These are phyloP conservation scores for Meteorus cinctellus DNA, from an alignment of 2,888 invertebrate genomes.

Conservation along the genomic window DNA sequence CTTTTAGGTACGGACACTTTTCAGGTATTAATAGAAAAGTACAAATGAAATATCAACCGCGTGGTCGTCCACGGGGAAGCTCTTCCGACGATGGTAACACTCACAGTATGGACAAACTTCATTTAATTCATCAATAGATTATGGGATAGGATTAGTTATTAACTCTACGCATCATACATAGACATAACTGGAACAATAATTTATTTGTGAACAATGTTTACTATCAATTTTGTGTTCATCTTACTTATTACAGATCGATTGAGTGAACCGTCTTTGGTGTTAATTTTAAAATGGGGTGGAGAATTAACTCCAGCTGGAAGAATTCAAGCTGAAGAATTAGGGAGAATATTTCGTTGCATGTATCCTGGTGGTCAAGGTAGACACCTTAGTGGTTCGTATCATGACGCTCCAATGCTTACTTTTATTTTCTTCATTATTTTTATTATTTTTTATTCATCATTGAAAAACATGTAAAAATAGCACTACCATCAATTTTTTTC, in stretches of 20 bases:
- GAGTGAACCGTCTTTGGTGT: slow-evolving; percentile 93
- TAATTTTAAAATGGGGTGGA: slow-evolving; percentile 99
- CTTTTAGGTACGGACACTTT: slow-evolving; percentile 95
- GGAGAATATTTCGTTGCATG: slow-evolving; percentile 98
- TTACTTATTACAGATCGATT: slow-evolving; percentile 80
- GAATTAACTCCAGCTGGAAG: slow-evolving; percentile 98
- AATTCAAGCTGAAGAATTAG: slow-evolving; percentile 97
- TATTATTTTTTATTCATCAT: slow-evolving; percentile 38
- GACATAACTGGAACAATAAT: background rate
- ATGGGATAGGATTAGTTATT: background rate
- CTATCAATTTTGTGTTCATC: background rate
- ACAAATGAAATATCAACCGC: slow-evolving; percentile 99
- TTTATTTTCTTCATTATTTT: slow-evolving; percentile 39
- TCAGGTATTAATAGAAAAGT: slow-evolving; percentile 99
- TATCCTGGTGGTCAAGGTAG: slow-evolving; percentile 98
- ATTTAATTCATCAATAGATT: slow-evolving; percentile 10
- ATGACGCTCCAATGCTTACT: slow-evolving; percentile 67
- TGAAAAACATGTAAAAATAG: background rate
- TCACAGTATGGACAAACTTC: slow-evolving; percentile 62
- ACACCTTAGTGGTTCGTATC: slow-evolving; percentile 83
- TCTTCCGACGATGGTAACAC: slow-evolving; percentile 94
- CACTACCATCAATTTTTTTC: background rate
- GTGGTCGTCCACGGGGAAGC: slow-evolving; percentile 92
- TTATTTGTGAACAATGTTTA: slow-evolving; percentile 15
- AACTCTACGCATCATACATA: background rate